phyloP scores from a whole-genome alignment of 2,113 vertebrate species.

The Muscicapa adusta region DNA sequence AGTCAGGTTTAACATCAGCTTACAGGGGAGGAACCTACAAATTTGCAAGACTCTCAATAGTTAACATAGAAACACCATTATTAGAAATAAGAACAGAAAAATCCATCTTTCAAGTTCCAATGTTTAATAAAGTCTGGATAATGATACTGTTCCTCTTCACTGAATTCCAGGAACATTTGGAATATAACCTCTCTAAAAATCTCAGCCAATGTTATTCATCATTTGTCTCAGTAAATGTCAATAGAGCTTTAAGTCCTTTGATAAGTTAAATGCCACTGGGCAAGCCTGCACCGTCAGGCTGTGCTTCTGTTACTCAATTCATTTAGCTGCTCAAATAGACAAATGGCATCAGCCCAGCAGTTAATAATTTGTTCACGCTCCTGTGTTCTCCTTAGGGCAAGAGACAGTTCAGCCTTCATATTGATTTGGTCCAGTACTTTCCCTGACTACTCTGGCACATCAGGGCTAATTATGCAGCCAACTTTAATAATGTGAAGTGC shows the following conservation, averaged over 20 bases:
- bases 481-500: slow-evolving; percentile 6
- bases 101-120: not conserved
- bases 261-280: slow-evolving; percentile 55
- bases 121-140: slow-evolving; percentile 18
- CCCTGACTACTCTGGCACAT: slow-evolving; percentile 22
- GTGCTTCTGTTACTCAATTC: slow-evolving; percentile 25
- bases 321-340: slow-evolving; percentile 58
- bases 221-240: slow-evolving; percentile 36
- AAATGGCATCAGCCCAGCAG: slow-evolving; percentile 53
- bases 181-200: slow-evolving; percentile 15
- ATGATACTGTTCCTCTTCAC: slow-evolving; percentile 10
- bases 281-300: not conserved
- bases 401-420: slow-evolving; percentile 28
- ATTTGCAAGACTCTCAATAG: not conserved
- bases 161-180: slow-evolving; percentile 18
- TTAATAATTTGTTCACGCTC: slow-evolving; percentile 54
- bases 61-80: not conserved
- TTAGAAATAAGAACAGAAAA: not conserved
- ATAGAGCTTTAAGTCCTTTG: slow-evolving; percentile 34
- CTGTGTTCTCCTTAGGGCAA: slow-evolving; percentile 42
- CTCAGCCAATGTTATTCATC: slow-evolving; percentile 6
- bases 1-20: not conserved
- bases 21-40: not conserved
- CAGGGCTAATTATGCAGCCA: slow-evolving; percentile 10
- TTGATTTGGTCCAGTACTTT: slow-evolving; percentile 9